These are phyloP conservation scores for Peromyscus californicus DNA, from an alignment of 2,113 vertebrate species.

Conservation along the genomic window DNA sequence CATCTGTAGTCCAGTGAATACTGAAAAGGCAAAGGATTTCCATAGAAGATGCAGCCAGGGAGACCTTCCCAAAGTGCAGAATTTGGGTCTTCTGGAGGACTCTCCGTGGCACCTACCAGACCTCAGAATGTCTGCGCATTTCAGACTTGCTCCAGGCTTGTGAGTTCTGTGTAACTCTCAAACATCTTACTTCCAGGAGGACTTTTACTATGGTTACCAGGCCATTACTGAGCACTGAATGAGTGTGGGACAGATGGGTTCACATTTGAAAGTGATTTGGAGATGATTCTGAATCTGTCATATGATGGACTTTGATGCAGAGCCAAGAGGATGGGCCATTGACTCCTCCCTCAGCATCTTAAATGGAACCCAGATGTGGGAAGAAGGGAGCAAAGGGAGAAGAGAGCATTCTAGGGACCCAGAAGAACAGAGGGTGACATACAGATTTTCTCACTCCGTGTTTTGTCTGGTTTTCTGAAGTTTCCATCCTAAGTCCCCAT, in stretches of 20 bases:
- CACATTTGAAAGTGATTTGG: slow-evolving; percentile 75
- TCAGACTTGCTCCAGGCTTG: background rate
- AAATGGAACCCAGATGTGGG: slow-evolving; percentile 67
- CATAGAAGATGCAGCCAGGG: background rate
- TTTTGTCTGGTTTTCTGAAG: slow-evolving; percentile 26
- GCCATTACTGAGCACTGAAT: background rate
- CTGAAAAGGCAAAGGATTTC: background rate
- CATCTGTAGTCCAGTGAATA: background rate
- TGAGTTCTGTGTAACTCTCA: background rate
- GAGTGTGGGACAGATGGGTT: slow-evolving; percentile 59
- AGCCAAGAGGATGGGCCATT: slow-evolving; percentile 61
- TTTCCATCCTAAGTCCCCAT: background rate
- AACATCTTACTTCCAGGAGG: background rate
- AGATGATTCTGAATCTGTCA: slow-evolving; percentile 29
- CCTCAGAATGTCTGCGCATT: background rate
- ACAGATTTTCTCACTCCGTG: background rate
- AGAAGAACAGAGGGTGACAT: slow-evolving; percentile 1
- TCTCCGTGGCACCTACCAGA: background rate
- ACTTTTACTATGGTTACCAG: background rate
- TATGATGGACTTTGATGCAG: slow-evolving; percentile 73
- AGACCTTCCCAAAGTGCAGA: background rate
- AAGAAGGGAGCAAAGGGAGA: background rate
- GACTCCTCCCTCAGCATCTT: slow-evolving; percentile 17
- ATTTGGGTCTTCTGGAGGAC: background rate
- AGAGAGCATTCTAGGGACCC: background rate